These are phyloP conservation scores for Panagrolaimus sp. DNA, from an alignment of 1,140 invertebrate genomes.

Conservation along the genomic window DNA sequence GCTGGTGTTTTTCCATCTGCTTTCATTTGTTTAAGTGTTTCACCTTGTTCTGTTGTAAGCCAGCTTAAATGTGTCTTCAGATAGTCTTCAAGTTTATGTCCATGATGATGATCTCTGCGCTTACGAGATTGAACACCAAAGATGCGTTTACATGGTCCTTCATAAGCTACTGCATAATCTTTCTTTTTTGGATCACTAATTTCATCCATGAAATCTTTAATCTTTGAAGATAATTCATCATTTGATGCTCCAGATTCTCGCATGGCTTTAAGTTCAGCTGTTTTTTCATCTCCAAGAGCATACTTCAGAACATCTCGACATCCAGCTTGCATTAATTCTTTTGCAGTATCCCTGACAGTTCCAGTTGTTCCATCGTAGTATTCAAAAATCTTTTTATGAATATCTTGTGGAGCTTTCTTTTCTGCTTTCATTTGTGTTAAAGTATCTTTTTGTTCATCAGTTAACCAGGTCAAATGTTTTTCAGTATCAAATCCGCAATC, in stretches of 20 bases:
- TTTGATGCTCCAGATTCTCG: constrained; percentile 26
- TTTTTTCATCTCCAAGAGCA: constrained; percentile 34
- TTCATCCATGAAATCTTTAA: constrained; percentile 21
- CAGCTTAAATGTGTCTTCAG: constrained; percentile 4
- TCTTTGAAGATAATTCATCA: constrained; percentile 23
- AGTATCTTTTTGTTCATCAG: constrained; percentile 23
- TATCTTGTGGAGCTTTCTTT: constrained; percentile 1
- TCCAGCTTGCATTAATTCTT: constrained; percentile 28
- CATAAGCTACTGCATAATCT: constrained; percentile 17
- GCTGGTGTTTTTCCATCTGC: not conserved
- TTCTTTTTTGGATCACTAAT: constrained; percentile 28
- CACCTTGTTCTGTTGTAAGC: constrained; percentile 25
- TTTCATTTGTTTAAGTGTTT: constrained; percentile 20
- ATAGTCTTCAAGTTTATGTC: not conserved
- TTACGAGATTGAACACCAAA: not conserved
- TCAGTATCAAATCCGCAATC: not conserved
- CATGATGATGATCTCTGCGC: constrained; percentile 16
- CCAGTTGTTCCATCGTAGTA: constrained; percentile 22
- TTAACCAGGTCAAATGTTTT: constrained; percentile 20
- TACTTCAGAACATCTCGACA: constrained; percentile 30
- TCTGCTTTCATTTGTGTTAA: constrained; percentile 20
- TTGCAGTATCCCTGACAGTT: constrained; percentile 17
- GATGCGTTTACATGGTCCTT: constrained; percentile 10
- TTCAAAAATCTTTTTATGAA: constrained; percentile 16
- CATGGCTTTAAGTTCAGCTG: constrained; percentile 36